These are phyloP conservation scores for Platichthys flesus DNA, from an alignment of 2,113 vertebrate genomes.

Conservation along the genomic window DNA sequence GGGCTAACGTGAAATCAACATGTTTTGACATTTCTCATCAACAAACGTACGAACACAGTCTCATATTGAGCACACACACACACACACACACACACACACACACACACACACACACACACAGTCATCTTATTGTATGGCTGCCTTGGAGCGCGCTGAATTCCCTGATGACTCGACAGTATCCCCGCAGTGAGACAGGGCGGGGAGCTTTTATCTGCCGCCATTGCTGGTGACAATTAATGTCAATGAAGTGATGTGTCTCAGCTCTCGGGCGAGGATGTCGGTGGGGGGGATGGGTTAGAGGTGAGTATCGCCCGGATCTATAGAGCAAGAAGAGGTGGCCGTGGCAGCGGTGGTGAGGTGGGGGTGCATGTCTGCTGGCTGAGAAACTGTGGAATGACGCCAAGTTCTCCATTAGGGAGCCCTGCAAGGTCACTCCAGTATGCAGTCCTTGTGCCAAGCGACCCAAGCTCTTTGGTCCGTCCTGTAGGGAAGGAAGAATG, in stretches of 20 bases:
- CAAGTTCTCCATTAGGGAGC: conserved; percentile 83
- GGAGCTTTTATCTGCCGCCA: conserved; percentile 64
- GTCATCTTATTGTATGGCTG: conserved; percentile 26
- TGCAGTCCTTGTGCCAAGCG: conserved; percentile 71
- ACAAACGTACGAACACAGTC: conserved; percentile 36
- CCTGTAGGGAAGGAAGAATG: conserved; percentile 30
- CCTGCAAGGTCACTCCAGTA: conserved; percentile 78
- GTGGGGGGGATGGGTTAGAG: conserved; percentile 55
- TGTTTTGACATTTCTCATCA: conserved; percentile 62
- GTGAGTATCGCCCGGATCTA: conserved; percentile 69
- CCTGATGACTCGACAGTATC: conserved; percentile 39
- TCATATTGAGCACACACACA: neutral
- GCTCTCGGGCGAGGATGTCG: conserved; percentile 41
- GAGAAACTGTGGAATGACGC: conserved; percentile 78
- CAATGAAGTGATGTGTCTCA: conserved; percentile 69
- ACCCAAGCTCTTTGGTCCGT: conserved; percentile 62
- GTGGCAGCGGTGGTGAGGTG: neutral
- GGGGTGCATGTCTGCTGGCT: conserved; percentile 62
- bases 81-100: neutral
- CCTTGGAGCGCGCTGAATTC: conserved; percentile 35
- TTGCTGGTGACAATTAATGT: conserved; percentile 78
- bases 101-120: neutral
- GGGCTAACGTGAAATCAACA: conserved; percentile 46
- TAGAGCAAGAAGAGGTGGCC: conserved; percentile 43
- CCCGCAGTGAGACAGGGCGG: conserved; percentile 26